Conservation (phyloP, 2,113 vertebrate genomes). For the Rhombomys opimus region DNA sequence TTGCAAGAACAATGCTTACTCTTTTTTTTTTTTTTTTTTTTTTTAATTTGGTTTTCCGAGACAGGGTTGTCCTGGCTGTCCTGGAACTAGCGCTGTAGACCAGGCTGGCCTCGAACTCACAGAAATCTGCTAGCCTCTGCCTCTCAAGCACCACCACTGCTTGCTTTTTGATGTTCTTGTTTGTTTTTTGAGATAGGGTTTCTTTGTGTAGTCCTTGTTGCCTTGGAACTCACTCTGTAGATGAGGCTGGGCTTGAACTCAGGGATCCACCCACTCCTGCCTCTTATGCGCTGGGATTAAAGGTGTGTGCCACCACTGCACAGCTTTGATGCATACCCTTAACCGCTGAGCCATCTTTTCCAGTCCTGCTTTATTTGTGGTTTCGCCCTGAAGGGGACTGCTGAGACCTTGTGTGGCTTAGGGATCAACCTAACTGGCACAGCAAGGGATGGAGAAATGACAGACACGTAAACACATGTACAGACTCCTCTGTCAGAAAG, state of each 20-base stretch:
- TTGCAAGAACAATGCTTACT: background rate
- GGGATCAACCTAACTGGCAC: background rate
- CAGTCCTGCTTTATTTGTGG: background rate
- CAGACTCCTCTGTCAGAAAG: background rate
- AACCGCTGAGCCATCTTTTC: background rate
- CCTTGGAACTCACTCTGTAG: background rate
- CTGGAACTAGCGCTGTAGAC: background rate
- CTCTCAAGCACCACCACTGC: background rate
- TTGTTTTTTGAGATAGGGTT: background rate
- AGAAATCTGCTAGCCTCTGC: background rate
- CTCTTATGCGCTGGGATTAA: background rate
- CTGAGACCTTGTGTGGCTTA: background rate
- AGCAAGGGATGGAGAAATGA: background rate
- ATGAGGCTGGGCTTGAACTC: background rate
- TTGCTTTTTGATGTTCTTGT: background rate
- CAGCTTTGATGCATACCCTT: background rate
- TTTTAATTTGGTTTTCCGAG: background rate
- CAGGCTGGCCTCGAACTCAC: background rate
- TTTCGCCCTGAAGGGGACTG: background rate
- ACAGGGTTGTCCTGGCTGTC: background rate
- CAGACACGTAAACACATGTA: background rate
- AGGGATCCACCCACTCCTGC: background rate
- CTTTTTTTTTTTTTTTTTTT: background rate
- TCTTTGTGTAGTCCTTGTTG: background rate
- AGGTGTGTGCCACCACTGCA: background rate